Base-by-base conservation (phyloP, 2,113 vertebrate genomes). In the Solea senegalensis region DNA sequence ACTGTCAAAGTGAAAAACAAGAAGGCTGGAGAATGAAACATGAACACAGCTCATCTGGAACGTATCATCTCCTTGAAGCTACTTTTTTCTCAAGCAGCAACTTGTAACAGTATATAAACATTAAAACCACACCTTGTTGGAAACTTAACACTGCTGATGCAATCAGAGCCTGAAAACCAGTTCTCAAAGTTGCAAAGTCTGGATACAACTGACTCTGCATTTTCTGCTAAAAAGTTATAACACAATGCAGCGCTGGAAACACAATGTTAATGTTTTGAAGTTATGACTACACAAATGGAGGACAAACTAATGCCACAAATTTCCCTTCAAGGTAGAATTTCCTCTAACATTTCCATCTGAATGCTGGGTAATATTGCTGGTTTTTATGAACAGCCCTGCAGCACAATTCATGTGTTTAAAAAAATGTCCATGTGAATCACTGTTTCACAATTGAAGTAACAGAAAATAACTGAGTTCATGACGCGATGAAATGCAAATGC, bases 391-490 rank as follows among this genome's bases (percentile, higher is more conserved):
- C 34, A 34, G 3, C 5, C 34, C 34, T 6, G 34, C 14, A 48
- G 45, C 45, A 10, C 45, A 48, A 14, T 10, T 48, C 45, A 12
- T 49, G 0, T 84, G 68, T 80, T 86, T 65, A 62, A 74, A n/a
- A 62, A 69, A 56, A 45, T 8, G 2, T 48, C 40, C 8, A 2
- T 10, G 21, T 72, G 76, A 87, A 58, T 76, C 66, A 71, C 14
- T 28, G 40, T 12, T 55, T 61, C 4, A 68, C 28, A 28, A 73
- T 65, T 39, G 8, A 39, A 63, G 48, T 40, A 57, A 1, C 54
- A 80, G 74, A 84, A 67, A 51, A 82, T 71, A 83, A 74, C 49
- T 76, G 12, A 44, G 28, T 56, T 45, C 11, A 40, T 0, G 13
- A 8, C 21, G 9, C 40, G 28, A 59, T n/a, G 8, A 60, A 65